Evolutionary conservation across 2,797 vertebrate genomes (phyloP).

Genomic region (Ctenopoma kingsleyae): DNA sequence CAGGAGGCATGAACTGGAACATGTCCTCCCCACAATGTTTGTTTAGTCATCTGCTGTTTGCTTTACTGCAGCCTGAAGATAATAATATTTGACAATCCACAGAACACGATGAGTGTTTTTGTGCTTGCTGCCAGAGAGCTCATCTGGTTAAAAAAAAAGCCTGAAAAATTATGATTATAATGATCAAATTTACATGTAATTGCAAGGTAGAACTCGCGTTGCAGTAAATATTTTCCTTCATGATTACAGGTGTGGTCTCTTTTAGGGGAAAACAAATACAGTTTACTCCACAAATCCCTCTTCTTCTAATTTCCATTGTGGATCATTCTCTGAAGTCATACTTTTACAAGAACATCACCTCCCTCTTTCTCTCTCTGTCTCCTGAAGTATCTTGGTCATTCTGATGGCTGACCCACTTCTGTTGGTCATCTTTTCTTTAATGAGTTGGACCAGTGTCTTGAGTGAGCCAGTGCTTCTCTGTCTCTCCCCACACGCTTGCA

Average conservation of each 20-base stretch:
- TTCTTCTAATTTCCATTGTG: conserved; percentile 13
- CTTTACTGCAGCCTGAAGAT: conserved; percentile 41
- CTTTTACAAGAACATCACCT: conserved; percentile 6
- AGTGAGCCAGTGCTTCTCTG: conserved; percentile 41
- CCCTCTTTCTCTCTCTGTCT: conserved; percentile 27
- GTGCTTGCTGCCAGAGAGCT: conserved; percentile 25
- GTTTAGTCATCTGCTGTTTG: conserved; percentile 65
- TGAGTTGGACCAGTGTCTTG: conserved; percentile 51
- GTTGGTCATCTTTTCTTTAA: conserved; percentile 70
- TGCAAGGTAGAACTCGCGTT: conserved; percentile 16
- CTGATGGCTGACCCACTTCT: conserved; percentile 73
- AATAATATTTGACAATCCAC: conserved; percentile 58
- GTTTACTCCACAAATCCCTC: conserved; percentile 4
- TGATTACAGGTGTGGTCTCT: conserved; percentile 23
- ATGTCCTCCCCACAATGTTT: conserved; percentile 31
- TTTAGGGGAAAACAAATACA: conserved; percentile 17
- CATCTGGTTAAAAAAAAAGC: conserved; percentile 8
- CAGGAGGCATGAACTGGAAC: conserved; percentile 25
- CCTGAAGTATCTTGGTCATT: conserved; percentile 38
- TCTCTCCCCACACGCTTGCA: conserved; percentile 50
- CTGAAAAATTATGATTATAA: conserved; percentile 30
- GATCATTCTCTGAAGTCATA: conserved; percentile 16
- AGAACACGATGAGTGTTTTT: conserved; percentile 36
- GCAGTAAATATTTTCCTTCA: conserved; percentile 18
- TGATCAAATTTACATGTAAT: conserved; percentile 44